Evolutionary conservation across 2,113 vertebrate genomes (phyloP), one percentile per base, ranked within the genome.

Genomic region (Toxotes chatareus): DNA sequence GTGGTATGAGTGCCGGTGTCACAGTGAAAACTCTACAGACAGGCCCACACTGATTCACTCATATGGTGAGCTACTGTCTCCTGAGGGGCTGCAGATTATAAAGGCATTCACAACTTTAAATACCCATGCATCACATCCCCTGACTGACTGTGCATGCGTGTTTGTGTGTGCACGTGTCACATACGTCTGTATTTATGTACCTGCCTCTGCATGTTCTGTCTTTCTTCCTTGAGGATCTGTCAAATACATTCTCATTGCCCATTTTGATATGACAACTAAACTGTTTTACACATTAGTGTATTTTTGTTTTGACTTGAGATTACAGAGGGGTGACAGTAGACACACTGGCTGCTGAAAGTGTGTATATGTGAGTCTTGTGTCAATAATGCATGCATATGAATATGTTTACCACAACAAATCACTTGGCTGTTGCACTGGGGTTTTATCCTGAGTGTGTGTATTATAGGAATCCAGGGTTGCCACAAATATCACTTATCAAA

Each of bases 1-100:
- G 93, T 92, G 92, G 86, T 91, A 92, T 91, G 90, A 93, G 89
- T 86, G 88, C 86, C 21, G 73, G 86, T 93, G 92, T 92, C 90
- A 93, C 91, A 77, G 82, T 86, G 83, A 89, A 91, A 89, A 90
- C 91, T 89, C 86, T 19, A 84, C 89, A 82, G 86, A 92, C 92
- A 90, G 90, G 86, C 91, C 85, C 91, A 92, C 88, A 93, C 93
- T 78, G 86, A 86, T 84, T 86, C 88, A 78, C 93, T 91, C 89
- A 84, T 83, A 92, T 82, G 86, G 85, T 51, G 88, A 82, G 87
- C 74, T 60, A 83, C 88, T 84, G 83, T 93, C 90, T 94, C 93
- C 91, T 90, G 80, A 93, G 90, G 92, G 83, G 83, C 85, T 78
- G 68, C 71, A 89, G 83, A 91, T 92, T 89, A 92, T 88, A 87